phyloP scores from a whole-genome alignment of 1,140 invertebrate genomes.

The Mya arenaria region DNA sequence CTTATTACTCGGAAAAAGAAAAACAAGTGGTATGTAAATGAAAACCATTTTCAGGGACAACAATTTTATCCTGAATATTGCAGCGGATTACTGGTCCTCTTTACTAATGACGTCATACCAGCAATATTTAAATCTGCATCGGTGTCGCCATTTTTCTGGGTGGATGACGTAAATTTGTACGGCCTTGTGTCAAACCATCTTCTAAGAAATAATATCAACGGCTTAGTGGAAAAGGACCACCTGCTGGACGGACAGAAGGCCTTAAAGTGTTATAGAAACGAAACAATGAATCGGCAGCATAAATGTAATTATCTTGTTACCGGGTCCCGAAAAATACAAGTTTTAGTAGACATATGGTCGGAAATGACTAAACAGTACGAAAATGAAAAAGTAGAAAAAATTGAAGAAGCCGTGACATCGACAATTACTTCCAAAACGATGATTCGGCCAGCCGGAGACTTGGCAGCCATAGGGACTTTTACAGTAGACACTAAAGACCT shows the following conservation, averaged over 20 bases:
- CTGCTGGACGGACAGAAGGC: conserved; percentile 4
- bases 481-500: no score
- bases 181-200: conserved; percentile 76
- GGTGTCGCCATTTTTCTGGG: conserved; percentile 82
- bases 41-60: conserved; percentile 53
- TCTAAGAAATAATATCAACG: neutral
- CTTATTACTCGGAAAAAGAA: conserved; percentile 38
- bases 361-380: conserved; percentile 17
- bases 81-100: conserved; percentile 60
- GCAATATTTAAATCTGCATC: conserved; percentile 74
- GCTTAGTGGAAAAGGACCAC: neutral
- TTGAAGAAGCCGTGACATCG: no score
- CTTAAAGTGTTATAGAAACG: conserved; percentile 14
- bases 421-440: no score
- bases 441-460: no score
- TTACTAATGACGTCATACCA: conserved; percentile 57
- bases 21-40: conserved; percentile 64
- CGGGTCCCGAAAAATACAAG: neutral
- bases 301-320: conserved; percentile 8
- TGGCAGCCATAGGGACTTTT: no score
- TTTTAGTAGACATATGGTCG: neutral
- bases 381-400: no score
- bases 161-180: conserved; percentile 83
- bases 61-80: conserved; percentile 68
- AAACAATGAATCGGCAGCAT: neutral